Evolutionary conservation across 1,140 invertebrate species (phyloP), one percentile per base, ranked within the genome.

Genomic region (Drosophila sp.): DNA sequence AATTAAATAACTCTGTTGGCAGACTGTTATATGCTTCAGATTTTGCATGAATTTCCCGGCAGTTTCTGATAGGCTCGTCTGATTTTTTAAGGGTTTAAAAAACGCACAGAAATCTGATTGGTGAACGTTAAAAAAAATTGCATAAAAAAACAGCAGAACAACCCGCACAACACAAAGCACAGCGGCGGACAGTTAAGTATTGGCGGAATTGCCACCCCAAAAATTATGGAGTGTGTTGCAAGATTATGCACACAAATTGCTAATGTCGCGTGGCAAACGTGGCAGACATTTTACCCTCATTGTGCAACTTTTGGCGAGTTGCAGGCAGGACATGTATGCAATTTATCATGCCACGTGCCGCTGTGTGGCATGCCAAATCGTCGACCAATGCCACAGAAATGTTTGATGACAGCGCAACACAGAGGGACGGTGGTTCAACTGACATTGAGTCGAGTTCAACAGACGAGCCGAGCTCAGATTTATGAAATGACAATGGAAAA

Each of bases 321-420:
- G 45, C 21, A 21, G 21, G 21, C 21, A 7, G 50, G 25, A 53
- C 43, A 50, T 72, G 43, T 8, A 48, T 73, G 78, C 74, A 77
- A 81, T 81, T 80, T 80, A 81, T 77, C 59, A 46, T 61, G 78
- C 38, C 78, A 84, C 81, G 80, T 84, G 80, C 63, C 80, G 7
- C 56, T 51, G 21, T 54, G 54, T 53, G 63, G 72, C 80, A 58
- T 80, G 63, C 56, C 76, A 50, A 73, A 84, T 80, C 67, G 61
- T 51, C 58, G 58, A 56, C 80, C 80, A 83, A 83, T 83, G 76
- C 80, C 76, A 45, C 64, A 61, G 54, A 46, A 46, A 41, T 43
- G 41, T 25, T 57, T 38, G 80, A 80, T 73, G 80, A 83, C 80
- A 84, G 78, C 54, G 9, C 53, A 48, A 11, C 21, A 6, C 21